Evolutionary conservation across 2,113 vertebrate genomes (phyloP), one percentile per base, ranked within the genome.

Genomic region (Rostratula benghalensis): DNA sequence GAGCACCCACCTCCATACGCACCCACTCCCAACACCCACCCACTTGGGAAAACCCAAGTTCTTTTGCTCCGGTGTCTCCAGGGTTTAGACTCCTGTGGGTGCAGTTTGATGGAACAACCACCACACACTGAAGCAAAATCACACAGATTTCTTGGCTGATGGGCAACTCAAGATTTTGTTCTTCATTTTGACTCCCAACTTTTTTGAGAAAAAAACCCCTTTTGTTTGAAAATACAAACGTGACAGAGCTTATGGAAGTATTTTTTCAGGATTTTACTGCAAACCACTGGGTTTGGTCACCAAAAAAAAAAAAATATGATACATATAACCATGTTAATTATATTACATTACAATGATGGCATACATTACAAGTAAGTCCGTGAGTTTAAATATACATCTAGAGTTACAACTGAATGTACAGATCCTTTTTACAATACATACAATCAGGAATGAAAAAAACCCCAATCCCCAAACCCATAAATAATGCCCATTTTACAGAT

Each of bases 311-410:
- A n/a, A n/a, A 98, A 98, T 97, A 98, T 98, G 98, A 97, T 99
- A 99, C 98, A 98, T 99, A 98, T 98, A 97, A 96, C 97, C 96
- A 98, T 98, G 97, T 98, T 99, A 99, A 99, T 98, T 99, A 99
- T 98, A 99, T 99, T 99, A 99, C 99, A 99, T 99, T 99, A 98
- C 98, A 98, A 98, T 98, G 98, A 97, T 97, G 96, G 96, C 95
- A 97, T 98, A 98, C 98, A 97, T 97, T 96, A 97, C 98, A 98
- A 97, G 97, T 98, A 98, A 98, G 98, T 98, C 98, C 98, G 97
- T 98, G 98, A 98, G 98, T 99, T 98, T 99, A 99, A 99, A 99
- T 99, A 99, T 98, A 99, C 96, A 99, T 98, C 98, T 99, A 99
- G 98, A 98, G 99, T 99, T 99, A 98, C 97, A 98, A 98, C 97